A percentile compares a stretch with the other conserved stretches of the same genome.
Evolutionary conservation across 2,113 vertebrate genomes (phyloP).

Genomic region (Strix aluco): DNA sequence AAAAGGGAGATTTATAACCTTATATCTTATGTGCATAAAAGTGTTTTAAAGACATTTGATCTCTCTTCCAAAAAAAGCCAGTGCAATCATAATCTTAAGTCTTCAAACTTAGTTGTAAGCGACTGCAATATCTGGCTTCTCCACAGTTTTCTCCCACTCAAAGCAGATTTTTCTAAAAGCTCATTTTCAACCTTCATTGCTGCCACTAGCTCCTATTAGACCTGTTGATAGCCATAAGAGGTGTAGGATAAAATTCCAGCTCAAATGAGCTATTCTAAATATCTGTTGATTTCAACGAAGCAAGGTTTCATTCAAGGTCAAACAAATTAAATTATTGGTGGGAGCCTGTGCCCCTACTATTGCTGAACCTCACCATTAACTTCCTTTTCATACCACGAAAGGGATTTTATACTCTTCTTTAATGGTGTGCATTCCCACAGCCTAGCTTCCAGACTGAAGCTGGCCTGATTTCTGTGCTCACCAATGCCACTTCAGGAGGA

Average conservation of each 20-base stretch:
- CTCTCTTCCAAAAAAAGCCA: neutral
- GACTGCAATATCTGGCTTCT: neutral
- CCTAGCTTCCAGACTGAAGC: neutral
- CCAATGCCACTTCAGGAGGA: neutral
- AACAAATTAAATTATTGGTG: neutral
- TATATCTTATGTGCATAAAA: neutral
- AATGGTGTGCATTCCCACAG: neutral
- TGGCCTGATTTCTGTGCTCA: fast-evolving
- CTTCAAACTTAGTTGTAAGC: neutral
- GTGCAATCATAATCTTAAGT: neutral
- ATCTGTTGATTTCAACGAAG: neutral
- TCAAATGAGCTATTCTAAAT: neutral
- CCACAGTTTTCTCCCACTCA: neutral
- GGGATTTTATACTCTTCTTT: neutral
- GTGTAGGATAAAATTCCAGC: neutral
- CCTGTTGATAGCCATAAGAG: neutral
- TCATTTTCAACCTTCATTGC: neutral
- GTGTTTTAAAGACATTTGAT: neutral
- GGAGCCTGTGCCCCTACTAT: neutral
- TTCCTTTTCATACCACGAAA: neutral
- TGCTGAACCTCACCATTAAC: neutral
- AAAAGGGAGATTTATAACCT: neutral
- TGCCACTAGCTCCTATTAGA: neutral
- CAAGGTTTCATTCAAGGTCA: neutral
- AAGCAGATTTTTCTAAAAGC: neutral